phyloP scores from a whole-genome alignment of 2,113 vertebrate species.

The Halichoerus grypus region DNA sequence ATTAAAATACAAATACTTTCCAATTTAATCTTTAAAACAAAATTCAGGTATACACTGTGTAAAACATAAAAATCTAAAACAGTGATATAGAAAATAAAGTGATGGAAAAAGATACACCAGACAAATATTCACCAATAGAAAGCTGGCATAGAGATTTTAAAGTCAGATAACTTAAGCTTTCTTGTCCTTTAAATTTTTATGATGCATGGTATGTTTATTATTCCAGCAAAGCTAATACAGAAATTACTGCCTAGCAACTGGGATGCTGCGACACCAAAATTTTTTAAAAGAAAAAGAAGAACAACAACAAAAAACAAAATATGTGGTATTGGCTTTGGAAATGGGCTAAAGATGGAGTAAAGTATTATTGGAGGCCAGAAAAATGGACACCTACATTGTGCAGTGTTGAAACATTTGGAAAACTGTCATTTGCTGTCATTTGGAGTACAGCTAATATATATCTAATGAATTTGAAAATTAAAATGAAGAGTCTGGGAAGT shows the following conservation, averaged over 20 bases:
- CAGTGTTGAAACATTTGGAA: not conserved
- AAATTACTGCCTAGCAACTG: slow-evolving; percentile 3
- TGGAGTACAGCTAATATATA: not conserved
- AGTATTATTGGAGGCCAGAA: not conserved
- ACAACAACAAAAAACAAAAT: not conserved
- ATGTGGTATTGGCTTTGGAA: not conserved
- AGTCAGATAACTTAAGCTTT: not conserved
- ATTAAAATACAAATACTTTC: slow-evolving; percentile 27
- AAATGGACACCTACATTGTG: not conserved
- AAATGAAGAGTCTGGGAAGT: not conserved
- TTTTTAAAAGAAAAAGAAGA: not conserved
- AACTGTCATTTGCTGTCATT: not conserved
- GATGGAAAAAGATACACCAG: not conserved
- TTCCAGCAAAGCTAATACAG: not conserved
- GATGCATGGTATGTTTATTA: not conserved
- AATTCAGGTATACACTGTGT: not conserved
- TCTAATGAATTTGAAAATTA: not conserved
- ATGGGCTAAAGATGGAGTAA: not conserved
- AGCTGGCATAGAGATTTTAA: not conserved
- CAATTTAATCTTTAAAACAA: not conserved
- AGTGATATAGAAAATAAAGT: not conserved
- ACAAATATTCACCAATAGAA: slow-evolving; percentile 25
- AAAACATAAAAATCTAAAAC: not conserved
- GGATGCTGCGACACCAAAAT: not conserved
- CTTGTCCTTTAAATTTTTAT: not conserved